Conservation (phyloP, 2,797 vertebrate species). For the Galaxias olidus region DNA sequence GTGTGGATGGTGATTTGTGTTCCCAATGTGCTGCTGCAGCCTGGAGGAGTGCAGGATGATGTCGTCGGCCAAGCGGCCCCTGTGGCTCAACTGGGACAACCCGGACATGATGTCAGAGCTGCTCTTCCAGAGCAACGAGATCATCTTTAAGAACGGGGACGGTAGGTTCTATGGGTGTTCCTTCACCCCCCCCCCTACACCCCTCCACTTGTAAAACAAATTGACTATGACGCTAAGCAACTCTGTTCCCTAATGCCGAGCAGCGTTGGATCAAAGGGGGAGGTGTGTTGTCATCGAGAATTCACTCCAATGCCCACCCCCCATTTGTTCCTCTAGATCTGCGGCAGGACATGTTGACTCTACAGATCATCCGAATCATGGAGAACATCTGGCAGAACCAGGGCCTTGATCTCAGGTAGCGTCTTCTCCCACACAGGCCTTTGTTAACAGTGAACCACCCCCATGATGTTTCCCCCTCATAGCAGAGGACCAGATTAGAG, state of each 20-base stretch:
- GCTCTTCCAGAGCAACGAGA: conserved; percentile 98
- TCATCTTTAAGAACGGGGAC: conserved; percentile 98
- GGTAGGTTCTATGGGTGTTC: conserved; percentile 74
- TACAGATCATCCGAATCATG: conserved; percentile 99
- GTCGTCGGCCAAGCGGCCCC: conserved; percentile 97
- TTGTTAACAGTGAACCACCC: background rate
- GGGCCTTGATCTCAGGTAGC: conserved; percentile 96
- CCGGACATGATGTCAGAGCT: conserved; percentile 99
- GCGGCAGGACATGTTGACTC: conserved; percentile 97
- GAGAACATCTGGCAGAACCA: conserved; percentile 99
- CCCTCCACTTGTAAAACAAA: conserved; percentile 27
- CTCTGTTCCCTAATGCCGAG: conserved; percentile 52
- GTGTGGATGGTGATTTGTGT: conserved; percentile 1
- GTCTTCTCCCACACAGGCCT: background rate
- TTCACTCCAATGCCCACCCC: conserved; percentile 21
- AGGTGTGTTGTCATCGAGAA: conserved; percentile 39
- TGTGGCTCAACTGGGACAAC: conserved; percentile 99
- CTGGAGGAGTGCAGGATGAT: conserved; percentile 99
- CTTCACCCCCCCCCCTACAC: background rate
- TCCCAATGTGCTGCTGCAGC: conserved; percentile 60
- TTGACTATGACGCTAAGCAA: conserved; percentile 38
- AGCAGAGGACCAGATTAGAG: conserved; percentile 47
- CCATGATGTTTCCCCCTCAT: conserved; percentile 45
- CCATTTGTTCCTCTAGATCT: conserved; percentile 78
- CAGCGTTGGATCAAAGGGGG: conserved; percentile 60